Conservation (phyloP, 2,797 vertebrate species). For the Fistularia tabacaria region DNA sequence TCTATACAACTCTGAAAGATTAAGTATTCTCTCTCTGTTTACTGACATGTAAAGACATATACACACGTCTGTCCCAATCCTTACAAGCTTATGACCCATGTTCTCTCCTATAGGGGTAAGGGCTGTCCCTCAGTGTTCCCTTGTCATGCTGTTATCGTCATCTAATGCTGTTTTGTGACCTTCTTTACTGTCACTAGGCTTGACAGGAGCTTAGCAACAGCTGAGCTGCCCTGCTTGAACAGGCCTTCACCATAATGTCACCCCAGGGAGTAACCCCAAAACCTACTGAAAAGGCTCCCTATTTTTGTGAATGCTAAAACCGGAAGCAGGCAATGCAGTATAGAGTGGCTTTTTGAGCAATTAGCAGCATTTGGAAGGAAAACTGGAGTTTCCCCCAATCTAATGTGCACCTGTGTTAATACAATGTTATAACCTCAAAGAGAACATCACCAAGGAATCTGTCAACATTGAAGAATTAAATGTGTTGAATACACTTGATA, state of each 20-base stretch:
- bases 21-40: slow-evolving; percentile 14
- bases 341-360: no score
- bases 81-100: slow-evolving; percentile 13
- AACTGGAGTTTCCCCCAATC: no score
- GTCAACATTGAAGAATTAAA: no score
- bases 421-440: not conserved
- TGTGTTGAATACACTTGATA: no score
- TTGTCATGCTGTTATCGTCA: slow-evolving; percentile 39
- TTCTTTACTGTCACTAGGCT: slow-evolving; percentile 41
- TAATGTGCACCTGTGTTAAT: not conserved
- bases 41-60: slow-evolving; percentile 26
- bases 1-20: slow-evolving; percentile 26
- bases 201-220: slow-evolving; percentile 36
- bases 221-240: slow-evolving; percentile 29
- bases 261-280: slow-evolving; percentile 21
- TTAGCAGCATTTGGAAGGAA: no score
- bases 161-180: slow-evolving; percentile 40
- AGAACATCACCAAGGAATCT: no score
- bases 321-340: not conserved
- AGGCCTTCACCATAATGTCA: slow-evolving; percentile 15
- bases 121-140: slow-evolving; percentile 25
- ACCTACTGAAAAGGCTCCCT: slow-evolving; percentile 5
- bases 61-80: slow-evolving; percentile 13
- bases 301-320: slow-evolving; percentile 8
- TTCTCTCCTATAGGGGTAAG: slow-evolving; percentile 24